Conservation (phyloP, 2,113 vertebrate genomes). For the Oreochromis tanganicae region DNA sequence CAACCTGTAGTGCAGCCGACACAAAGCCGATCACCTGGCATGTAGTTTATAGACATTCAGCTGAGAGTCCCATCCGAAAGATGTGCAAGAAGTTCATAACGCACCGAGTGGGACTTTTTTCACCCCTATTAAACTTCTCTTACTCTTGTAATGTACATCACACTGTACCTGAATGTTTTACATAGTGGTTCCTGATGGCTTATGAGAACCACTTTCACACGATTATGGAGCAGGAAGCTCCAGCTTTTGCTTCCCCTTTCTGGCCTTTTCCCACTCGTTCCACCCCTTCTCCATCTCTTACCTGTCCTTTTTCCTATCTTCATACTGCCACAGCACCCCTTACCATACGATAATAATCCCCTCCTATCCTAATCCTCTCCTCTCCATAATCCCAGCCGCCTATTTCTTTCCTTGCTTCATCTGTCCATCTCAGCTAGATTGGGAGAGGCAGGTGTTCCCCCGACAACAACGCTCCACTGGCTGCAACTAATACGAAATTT, state of each 20-base stretch:
- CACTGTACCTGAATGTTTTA: neutral
- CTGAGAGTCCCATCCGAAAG: neutral
- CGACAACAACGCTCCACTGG: slow-evolving; percentile 64
- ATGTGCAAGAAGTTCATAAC: neutral
- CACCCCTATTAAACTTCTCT: neutral
- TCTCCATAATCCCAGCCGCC: neutral
- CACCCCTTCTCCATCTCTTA: neutral
- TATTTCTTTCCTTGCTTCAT: slow-evolving; percentile 17
- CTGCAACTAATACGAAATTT: slow-evolving; percentile 66
- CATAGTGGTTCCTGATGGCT: neutral
- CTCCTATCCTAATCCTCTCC: neutral
- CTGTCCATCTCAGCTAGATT: slow-evolving; percentile 65
- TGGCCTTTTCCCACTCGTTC: neutral
- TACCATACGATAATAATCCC: neutral
- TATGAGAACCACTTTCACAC: neutral
- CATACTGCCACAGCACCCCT: slow-evolving; percentile 19
- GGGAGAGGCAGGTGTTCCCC: slow-evolving; percentile 71
- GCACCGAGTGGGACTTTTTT: neutral
- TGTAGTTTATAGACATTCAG: neutral
- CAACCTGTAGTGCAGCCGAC: neutral
- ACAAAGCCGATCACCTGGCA: neutral
- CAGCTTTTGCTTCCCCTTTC: neutral
- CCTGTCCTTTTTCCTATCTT: slow-evolving; percentile 26
- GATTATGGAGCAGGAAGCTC: neutral
- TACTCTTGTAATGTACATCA: neutral